A percentile compares a stretch with the other conserved stretches of the same genome.
Conservation (phyloP, 2,797 vertebrate genomes). For the Mormyrops boulengeri region DNA sequence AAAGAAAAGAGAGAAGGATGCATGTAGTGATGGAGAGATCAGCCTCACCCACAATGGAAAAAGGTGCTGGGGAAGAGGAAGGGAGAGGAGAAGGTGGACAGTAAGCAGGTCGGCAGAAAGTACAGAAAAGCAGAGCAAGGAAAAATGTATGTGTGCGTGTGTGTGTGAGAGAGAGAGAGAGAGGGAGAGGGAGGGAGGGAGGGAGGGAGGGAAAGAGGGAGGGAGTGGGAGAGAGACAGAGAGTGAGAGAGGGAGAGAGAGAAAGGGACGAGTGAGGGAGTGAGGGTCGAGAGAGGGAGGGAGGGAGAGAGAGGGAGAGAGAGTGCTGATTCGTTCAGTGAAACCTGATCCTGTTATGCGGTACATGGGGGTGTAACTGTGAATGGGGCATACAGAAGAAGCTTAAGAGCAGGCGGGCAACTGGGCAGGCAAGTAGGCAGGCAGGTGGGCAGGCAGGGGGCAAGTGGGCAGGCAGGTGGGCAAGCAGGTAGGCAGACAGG, state of each 20-base stretch:
- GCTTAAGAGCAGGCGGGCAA: neutral
- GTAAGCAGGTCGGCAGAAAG: neutral
- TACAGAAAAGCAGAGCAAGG: neutral
- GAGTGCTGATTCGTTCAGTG: constrained; percentile 17
- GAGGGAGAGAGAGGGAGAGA: neutral
- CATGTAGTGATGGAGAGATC: neutral
- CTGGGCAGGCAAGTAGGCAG: neutral
- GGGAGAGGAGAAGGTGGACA: neutral
- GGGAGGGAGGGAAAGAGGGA: neutral
- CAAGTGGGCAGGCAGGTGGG: neutral
- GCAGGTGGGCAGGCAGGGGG: neutral
- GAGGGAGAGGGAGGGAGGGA: constrained; percentile 9
- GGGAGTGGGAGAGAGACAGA: neutral
- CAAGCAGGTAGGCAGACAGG: neutral
- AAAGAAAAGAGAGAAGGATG: neutral
- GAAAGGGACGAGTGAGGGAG: neutral
- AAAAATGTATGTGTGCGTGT: neutral
- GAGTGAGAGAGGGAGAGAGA: neutral
- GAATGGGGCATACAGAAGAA: constrained; percentile 7
- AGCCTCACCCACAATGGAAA: neutral
- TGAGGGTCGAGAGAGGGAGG: neutral
- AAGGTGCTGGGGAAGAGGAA: neutral
- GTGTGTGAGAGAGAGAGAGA: constrained; percentile 3
- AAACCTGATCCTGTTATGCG: constrained; percentile 35
- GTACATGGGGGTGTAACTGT: constrained; percentile 20